phyloP scores from a whole-genome alignment of 2,113 vertebrate species.

The Origma solitaria region DNA sequence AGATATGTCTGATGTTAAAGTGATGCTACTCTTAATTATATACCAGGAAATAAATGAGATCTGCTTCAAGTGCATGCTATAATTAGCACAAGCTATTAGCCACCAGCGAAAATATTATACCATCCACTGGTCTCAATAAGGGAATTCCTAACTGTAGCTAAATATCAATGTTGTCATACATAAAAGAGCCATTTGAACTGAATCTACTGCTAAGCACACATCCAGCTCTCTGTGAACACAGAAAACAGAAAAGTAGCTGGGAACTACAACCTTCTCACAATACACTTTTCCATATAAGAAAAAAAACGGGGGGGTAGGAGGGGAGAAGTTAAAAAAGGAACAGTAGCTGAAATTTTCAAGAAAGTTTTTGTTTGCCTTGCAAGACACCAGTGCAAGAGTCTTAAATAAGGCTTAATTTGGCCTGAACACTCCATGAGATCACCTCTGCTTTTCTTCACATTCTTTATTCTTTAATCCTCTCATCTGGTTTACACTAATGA shows the following conservation, averaged over 20 bases:
- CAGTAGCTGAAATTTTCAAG: neutral
- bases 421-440: neutral
- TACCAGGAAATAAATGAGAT: neutral
- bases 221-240: neutral
- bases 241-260: neutral
- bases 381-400: neutral
- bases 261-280: neutral
- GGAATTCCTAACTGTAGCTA: neutral
- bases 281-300: neutral
- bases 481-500: neutral
- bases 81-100: neutral
- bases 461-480: neutral
- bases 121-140: neutral
- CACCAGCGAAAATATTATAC: neutral
- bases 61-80: neutral
- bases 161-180: neutral
- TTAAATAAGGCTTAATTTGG: neutral
- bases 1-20: neutral
- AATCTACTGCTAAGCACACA: neutral
- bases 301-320: accelerated
- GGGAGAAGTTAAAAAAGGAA: neutral
- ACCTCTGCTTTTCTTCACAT: neutral
- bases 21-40: neutral
- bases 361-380: neutral
- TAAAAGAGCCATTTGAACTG: neutral